Evolutionary conservation across 1,140 invertebrate genomes (phyloP), one percentile per base, ranked within the genome.

Genomic region (Listronotus bonariensis): DNA sequence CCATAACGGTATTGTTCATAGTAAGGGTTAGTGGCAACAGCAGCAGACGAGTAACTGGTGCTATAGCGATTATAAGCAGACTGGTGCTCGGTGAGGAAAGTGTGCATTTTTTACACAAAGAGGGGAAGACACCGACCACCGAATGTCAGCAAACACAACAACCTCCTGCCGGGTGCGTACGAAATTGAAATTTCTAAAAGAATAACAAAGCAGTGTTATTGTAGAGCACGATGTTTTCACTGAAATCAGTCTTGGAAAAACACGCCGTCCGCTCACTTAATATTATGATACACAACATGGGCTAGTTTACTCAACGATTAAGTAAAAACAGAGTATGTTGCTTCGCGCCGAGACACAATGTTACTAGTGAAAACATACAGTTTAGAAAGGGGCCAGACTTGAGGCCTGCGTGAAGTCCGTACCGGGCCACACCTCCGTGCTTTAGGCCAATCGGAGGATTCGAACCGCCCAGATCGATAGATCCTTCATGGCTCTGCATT

Each of bases 71-170:
- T 81, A 72, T 85, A 89, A 43, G 90, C 89, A 74, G 90, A 92
- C 78, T 93, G 92, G 80, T 93, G 83, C 51, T 86, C 92, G 62
- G 89, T 87, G 79, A 94, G 94, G 64, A 95, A 82, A 49, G 92
- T 91, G 77, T 95, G 92, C 92, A 95, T 95, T 41, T 74, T 79
- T 66, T 43, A n/a, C 34, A 17, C 41, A 26, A 34, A 48, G 41
- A 41, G 41, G 63, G 32, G 40, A 58, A 49, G 49, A 45, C 46
- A 11, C 38, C 48, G 46, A 51, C 45, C 57, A 43, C 64, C 65
- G 58, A 46, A 68, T 67, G 66, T 65, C 43, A 72, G 70, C 65
- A 73, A 73, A 73, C 70, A 72, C 70, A 70, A 46, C 26, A 57
- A 42, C 58, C 36, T 52, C 48, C 34, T 51, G 32, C 49, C 32